Evolutionary conservation across 1,140 invertebrate species (phyloP), one percentile per base, ranked within the genome.

Genomic region (Amyelois transitella): DNA sequence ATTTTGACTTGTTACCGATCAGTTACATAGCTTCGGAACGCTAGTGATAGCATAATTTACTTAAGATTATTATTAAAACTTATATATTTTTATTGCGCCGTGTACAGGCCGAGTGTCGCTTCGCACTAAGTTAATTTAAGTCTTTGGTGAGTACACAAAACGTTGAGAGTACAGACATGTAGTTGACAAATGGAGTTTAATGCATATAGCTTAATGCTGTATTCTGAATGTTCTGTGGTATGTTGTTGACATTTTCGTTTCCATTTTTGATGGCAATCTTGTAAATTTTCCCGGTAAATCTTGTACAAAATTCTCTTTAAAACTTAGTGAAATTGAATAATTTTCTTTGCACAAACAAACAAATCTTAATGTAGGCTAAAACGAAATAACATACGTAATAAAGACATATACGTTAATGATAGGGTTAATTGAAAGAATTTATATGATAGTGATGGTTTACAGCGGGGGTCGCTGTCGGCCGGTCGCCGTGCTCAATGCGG

Each of bases 321-420:
- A 64, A n/a, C n/a, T 65, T 51, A 62, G 63, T 65, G 47, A 68
- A 66, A 60, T 51, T 25, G 24, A 68, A 60, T 67, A 50, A 21
- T 60, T 81, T 77, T 65, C 60, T 73, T 78, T 81, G 75, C 77
- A 78, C 80, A 77, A 77, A 70, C 63, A 69, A 64, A 63, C 69
- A 56, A 61, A 58, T 71, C 53, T 74, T 70, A 75, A 72, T 73
- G 57, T 86, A 82, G 84, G 81, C 62, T 76, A 67, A 84, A 85
- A 86, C 74, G 77, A 85, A 85, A 84, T 83, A 85, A 87, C 80
- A 87, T 87, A 87, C 84, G 84, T 87, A 87, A 87, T 76, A 87
- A 87, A 87, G 84, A 87, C 84, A 87, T 87, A 87, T 87, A 87
- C 84, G 79, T 81, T 85, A 85, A 78, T 73, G 71, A 70, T 87